Percentiles rank a stretch among this genome's conserved stretches.
Conservation (phyloP, 2,797 vertebrate species). For the Chrysocyon brachyurus region DNA sequence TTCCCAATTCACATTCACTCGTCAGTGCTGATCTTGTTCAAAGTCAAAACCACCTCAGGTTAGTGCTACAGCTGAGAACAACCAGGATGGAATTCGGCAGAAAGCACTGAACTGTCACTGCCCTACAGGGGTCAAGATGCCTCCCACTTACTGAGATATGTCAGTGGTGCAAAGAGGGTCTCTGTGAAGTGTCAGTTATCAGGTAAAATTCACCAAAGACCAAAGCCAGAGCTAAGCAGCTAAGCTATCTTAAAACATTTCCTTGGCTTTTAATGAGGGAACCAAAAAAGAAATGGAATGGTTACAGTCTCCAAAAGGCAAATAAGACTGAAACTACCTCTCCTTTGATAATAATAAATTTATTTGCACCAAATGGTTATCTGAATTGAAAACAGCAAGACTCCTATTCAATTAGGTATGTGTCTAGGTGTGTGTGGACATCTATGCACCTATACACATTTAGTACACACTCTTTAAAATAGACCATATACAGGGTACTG, state of each 20-base stretch:
- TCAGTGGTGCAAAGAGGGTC: constrained; percentile 45
- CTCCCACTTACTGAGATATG: constrained; percentile 59
- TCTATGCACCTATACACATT: neutral
- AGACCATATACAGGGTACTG: neutral
- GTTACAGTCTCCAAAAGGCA: constrained; percentile 22
- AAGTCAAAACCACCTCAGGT: constrained; percentile 33
- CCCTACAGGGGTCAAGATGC: constrained; percentile 61
- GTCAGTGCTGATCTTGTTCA: constrained; percentile 50
- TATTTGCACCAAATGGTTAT: neutral
- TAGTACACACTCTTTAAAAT: neutral
- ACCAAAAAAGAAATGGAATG: neutral
- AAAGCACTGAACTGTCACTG: constrained; percentile 62
- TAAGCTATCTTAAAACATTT: constrained; percentile 58
- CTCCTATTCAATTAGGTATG: neutral
- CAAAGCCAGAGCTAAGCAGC: constrained; percentile 23
- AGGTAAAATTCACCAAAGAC: constrained; percentile 67
- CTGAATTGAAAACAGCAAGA: neutral
- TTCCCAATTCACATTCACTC: constrained; percentile 64
- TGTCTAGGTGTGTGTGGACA: neutral
- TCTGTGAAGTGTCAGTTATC: constrained; percentile 69
- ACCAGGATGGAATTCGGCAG: constrained; percentile 64
- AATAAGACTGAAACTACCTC: neutral
- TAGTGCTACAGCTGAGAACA: constrained; percentile 71
- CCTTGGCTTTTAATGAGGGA: constrained; percentile 27
- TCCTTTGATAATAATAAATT: neutral